Evolutionary conservation across 1,140 invertebrate genomes (phyloP).

Genomic region (Sminthurinus signatus): DNA sequence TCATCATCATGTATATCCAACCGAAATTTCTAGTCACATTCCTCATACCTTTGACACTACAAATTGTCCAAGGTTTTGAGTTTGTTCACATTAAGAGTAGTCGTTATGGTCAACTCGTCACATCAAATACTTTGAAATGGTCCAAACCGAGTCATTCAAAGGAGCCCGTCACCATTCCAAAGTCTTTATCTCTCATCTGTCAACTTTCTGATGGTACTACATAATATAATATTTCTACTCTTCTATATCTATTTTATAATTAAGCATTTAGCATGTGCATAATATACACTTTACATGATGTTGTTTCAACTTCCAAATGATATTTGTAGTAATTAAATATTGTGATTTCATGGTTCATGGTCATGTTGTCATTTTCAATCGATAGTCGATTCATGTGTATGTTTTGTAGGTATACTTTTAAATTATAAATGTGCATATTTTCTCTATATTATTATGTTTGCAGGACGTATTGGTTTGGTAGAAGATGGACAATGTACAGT

Average conservation of each 20-base stretch:
- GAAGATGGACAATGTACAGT: slow-evolving; percentile 27
- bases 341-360: too few species aligned
- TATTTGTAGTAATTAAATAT: too few species aligned
- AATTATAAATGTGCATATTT: not conserved
- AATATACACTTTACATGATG: not conserved
- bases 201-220: too few species aligned
- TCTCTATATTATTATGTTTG: not conserved
- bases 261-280: not conserved
- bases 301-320: slow-evolving; percentile 1
- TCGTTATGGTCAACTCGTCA: slow-evolving; percentile 31
- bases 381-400: too few species aligned
- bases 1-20: too few species aligned
- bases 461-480: slow-evolving; percentile 29
- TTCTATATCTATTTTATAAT: too few species aligned
- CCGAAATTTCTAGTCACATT: too few species aligned
- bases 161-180: slow-evolving; percentile 15
- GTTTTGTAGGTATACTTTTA: not conserved
- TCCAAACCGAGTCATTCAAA: slow-evolving; percentile 9
- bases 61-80: too few species aligned
- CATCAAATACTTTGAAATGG: slow-evolving; percentile 29
- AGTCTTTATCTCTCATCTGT: not conserved
- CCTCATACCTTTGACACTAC: too few species aligned
- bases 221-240: too few species aligned
- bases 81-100: slow-evolving; percentile 21
- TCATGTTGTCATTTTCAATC: too few species aligned